These are phyloP conservation scores for Limenitis camilla DNA, from an alignment of 2,888 invertebrate genomes.

Conservation along the genomic window DNA sequence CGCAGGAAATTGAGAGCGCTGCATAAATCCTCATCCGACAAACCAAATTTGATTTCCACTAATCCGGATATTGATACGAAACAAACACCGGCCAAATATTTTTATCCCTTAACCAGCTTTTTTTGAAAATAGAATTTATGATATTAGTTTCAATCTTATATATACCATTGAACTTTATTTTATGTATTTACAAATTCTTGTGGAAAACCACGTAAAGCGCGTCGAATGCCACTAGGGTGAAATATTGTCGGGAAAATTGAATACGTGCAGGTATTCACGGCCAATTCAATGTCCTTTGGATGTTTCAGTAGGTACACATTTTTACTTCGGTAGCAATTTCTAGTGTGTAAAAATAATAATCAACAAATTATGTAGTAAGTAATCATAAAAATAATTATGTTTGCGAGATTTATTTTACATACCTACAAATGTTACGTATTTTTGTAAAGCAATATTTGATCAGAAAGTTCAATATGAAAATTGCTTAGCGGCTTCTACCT, in stretches of 20 bases:
- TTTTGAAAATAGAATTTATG: background rate
- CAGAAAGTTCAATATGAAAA: constrained; percentile 66
- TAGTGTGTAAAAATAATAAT: background rate
- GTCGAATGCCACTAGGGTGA: constrained; percentile 50
- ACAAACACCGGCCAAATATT: constrained; percentile 52
- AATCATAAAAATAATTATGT: too few relatives aligned
- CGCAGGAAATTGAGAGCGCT: constrained; percentile 73
- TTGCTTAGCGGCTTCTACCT: constrained; percentile 53
- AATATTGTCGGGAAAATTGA: constrained; percentile 64
- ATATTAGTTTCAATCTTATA: too few relatives aligned
- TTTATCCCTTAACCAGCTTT: constrained; percentile 38
- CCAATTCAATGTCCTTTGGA: constrained; percentile 35
- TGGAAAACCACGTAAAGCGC: constrained; percentile 38
- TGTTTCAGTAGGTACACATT: constrained; percentile 28
- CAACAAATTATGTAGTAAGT: background rate
- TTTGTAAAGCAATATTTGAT: constrained; percentile 46
- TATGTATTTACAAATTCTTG: constrained; percentile 43
- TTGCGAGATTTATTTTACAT: background rate
- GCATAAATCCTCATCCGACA: constrained; percentile 71
- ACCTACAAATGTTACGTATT: constrained; percentile 26
- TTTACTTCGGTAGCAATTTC: background rate
- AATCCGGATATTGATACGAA: constrained; percentile 73
- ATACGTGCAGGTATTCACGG: constrained; percentile 62
- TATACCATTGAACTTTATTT: constrained; percentile 28
- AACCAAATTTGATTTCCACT: constrained; percentile 71